A percentile compares a stretch with the other conserved stretches of the same genome.
These are phyloP conservation scores for Pogonocichla stellata DNA, from an alignment of 2,113 vertebrate genomes.

Conservation along the genomic window DNA sequence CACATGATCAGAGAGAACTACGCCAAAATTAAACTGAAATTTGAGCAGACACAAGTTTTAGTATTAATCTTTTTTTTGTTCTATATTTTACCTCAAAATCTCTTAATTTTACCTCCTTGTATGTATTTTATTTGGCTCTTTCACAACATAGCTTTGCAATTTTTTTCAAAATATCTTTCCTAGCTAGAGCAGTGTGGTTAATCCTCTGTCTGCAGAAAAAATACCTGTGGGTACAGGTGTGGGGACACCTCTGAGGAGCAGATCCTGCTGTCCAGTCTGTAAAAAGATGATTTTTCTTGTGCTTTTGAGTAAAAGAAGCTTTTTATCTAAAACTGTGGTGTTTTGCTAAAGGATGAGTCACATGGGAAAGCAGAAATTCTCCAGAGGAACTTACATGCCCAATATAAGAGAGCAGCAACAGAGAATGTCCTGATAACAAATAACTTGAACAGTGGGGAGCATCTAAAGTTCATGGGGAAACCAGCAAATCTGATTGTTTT, in stretches of 20 bases:
- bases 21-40: neutral
- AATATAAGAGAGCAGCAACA: slow-evolving; percentile 86
- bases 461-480: slow-evolving; percentile 77
- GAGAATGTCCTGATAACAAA: slow-evolving; percentile 83
- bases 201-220: neutral
- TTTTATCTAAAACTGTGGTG: neutral
- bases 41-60: neutral
- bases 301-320: neutral
- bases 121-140: neutral
- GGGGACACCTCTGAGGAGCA: neutral
- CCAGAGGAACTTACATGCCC: slow-evolving; percentile 83
- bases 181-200: neutral
- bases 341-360: slow-evolving; percentile 73
- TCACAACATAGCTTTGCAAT: neutral
- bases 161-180: neutral
- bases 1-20: neutral
- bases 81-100: neutral
- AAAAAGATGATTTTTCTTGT: neutral
- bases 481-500: slow-evolving; percentile 84
- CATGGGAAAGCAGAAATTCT: slow-evolving; percentile 78
- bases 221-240: neutral
- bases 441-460: slow-evolving; percentile 77
- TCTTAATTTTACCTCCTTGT: neutral
- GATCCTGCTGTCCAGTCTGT: neutral
- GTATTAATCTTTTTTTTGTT: neutral